A percentile compares a stretch with the other conserved stretches of the same genome.
These are phyloP conservation scores for Flexamia atlantica DNA, from an alignment of 2,888 invertebrate species.

Conservation along the genomic window DNA sequence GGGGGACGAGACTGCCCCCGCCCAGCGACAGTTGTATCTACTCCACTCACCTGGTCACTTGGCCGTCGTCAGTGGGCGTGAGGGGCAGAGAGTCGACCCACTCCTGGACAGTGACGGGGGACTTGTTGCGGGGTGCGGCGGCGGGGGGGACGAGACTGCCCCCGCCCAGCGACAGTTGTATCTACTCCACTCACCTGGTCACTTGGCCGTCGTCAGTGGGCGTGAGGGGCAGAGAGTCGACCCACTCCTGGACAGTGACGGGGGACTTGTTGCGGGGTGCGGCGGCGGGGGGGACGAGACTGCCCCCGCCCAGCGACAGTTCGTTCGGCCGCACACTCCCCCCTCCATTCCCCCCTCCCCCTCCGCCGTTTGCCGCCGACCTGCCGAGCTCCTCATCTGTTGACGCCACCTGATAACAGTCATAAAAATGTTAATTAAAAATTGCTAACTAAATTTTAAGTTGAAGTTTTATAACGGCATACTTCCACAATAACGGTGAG, in stretches of 20 bases:
- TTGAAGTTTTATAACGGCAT: too few species aligned
- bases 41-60: slow-evolving; percentile 18
- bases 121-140: slow-evolving; percentile 74
- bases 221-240: slow-evolving; percentile 81
- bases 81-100: slow-evolving; percentile 87
- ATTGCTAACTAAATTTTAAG: too few species aligned
- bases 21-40: slow-evolving; percentile 61
- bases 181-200: slow-evolving; percentile 28
- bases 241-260: slow-evolving; percentile 85
- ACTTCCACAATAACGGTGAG: too few species aligned
- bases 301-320: slow-evolving; percentile 58
- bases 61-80: too few species aligned
- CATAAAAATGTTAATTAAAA: neutral
- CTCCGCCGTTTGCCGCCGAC: neutral
- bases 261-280: slow-evolving; percentile 77
- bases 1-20: slow-evolving; percentile 59
- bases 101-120: slow-evolving; percentile 83
- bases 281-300: slow-evolving; percentile 55
- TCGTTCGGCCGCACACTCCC: slow-evolving; percentile 60
- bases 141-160: slow-evolving; percentile 55
- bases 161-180: slow-evolving; percentile 61
- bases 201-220: slow-evolving; percentile 62
- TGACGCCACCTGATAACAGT: slow-evolving; percentile 35
- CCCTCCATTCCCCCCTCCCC: slow-evolving; percentile 21
- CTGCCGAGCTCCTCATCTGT: slow-evolving; percentile 59